phyloP scores from a whole-genome alignment of 2,113 vertebrate genomes.

The Scolopax mira region DNA sequence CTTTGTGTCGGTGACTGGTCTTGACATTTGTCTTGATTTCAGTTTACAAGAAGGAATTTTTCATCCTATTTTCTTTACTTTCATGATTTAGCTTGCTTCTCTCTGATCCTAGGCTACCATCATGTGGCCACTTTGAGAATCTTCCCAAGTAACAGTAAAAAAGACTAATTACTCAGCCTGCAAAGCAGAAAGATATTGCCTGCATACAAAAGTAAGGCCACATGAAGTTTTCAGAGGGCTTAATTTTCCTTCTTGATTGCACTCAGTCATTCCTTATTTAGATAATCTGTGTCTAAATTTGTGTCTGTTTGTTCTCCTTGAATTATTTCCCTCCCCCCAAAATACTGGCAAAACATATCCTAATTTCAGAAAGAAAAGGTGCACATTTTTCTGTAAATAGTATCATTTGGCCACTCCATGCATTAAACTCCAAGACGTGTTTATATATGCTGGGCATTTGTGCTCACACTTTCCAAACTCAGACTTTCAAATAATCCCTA shows the following conservation, averaged over 20 bases:
- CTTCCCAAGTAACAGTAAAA: neutral
- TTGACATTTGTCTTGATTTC: neutral
- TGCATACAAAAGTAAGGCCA: neutral
- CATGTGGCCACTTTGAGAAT: slow-evolving; percentile 34
- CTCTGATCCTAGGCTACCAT: slow-evolving; percentile 19
- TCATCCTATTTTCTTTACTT: neutral
- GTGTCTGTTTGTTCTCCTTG: neutral
- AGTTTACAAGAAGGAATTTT: neutral
- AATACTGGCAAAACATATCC: neutral
- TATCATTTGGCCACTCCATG: neutral
- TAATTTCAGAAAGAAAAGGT: neutral
- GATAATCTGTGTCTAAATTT: neutral
- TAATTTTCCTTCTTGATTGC: neutral
- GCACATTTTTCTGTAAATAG: neutral
- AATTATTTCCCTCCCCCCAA: rapidly evolving
- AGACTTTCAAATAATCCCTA: neutral
- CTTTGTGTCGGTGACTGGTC: rapidly evolving
- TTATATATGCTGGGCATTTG: neutral
- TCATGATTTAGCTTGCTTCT: neutral
- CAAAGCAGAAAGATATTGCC: neutral
- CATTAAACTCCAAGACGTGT: neutral
- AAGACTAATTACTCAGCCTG: neutral
- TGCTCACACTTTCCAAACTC: neutral
- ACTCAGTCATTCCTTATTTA: neutral
- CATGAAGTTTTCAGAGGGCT: neutral